Conservation (phyloP, 2,888 invertebrate species). For the Phlogophora meticulosa region DNA sequence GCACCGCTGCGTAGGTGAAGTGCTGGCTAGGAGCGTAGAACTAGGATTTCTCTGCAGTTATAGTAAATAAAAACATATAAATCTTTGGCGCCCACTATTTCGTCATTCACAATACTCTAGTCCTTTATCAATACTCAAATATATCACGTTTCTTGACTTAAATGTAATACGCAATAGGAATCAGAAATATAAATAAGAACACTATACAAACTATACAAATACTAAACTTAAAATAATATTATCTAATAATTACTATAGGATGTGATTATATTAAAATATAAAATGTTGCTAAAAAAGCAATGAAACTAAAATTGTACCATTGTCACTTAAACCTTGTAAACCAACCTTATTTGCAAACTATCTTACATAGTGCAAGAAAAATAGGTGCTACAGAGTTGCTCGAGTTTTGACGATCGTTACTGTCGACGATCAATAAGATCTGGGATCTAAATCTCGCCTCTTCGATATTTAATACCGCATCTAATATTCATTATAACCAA, state of each 20-base stretch:
- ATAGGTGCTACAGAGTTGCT: no score
- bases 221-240: slow-evolving; percentile 16
- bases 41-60: slow-evolving; percentile 5
- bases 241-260: slow-evolving; percentile 22
- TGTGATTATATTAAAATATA: slow-evolving; percentile 19
- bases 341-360: slow-evolving; percentile 6
- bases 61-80: slow-evolving; percentile 15
- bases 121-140: slow-evolving; percentile 37
- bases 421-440: no score
- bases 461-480: no score
- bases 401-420: no score
- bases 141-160: slow-evolving; percentile 64
- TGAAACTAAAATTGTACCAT: background rate
- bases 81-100: slow-evolving; percentile 54
- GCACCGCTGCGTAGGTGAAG: background rate
- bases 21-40: background rate
- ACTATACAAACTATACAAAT: slow-evolving; percentile 16
- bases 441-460: no score
- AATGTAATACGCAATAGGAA: slow-evolving; percentile 60
- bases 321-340: slow-evolving; percentile 4
- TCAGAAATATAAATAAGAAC: slow-evolving; percentile 40
- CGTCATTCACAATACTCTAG: slow-evolving; percentile 41
- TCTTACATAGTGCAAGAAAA: slow-evolving; percentile 10
- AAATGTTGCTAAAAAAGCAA: background rate
- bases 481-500: no score